Conservation (phyloP, 1,140 invertebrate species). For the Conus betulinus region DNA sequence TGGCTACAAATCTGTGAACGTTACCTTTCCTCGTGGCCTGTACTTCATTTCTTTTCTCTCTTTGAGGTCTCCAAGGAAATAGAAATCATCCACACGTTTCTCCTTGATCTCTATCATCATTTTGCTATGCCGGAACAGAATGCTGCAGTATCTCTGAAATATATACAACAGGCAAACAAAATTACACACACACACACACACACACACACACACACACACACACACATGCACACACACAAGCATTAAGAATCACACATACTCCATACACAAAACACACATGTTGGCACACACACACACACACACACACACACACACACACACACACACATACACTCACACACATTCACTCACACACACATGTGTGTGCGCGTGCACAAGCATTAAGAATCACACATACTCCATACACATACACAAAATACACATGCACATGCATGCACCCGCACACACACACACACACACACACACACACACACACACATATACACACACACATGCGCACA, state of each 20-base stretch:
- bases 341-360: background rate
- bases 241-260: too few species aligned
- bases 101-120: too few species aligned
- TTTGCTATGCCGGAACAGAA: too few species aligned
- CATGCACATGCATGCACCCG: background rate
- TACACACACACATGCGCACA: background rate
- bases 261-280: too few species aligned
- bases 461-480: background rate
- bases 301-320: background rate
- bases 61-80: too few species aligned
- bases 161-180: too few species aligned
- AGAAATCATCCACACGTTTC: too few species aligned
- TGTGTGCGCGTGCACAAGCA: background rate
- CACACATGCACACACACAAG: too few species aligned
- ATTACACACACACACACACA: too few species aligned
- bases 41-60: too few species aligned
- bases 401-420: background rate
- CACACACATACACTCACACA: background rate
- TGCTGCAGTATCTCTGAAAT: too few species aligned
- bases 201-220: too few species aligned
- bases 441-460: background rate
- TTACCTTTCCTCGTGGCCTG: background rate
- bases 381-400: background rate
- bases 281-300: background rate
- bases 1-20: background rate